phyloP scores from a whole-genome alignment of 1,140 invertebrate species.

The Cotesia vestalis region DNA sequence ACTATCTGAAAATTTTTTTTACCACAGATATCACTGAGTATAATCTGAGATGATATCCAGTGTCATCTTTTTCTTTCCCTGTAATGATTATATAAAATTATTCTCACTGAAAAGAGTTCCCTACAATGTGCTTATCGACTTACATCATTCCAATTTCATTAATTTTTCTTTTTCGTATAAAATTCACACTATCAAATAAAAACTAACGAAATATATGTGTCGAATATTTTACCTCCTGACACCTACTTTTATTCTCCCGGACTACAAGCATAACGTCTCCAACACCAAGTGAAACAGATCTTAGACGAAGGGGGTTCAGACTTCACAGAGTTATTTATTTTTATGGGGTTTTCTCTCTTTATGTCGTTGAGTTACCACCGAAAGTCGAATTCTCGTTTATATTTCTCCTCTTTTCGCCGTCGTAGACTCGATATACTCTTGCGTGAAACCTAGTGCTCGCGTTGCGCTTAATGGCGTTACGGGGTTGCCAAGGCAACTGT shows the following conservation, averaged over 20 bases:
- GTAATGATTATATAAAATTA: too few relatives aligned
- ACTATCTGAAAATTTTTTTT: too few relatives aligned
- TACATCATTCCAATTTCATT: too few relatives aligned
- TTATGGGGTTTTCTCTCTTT: constrained; percentile 58
- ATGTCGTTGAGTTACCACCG: constrained; percentile 40
- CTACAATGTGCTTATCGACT: too few relatives aligned
- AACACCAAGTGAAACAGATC: not conserved
- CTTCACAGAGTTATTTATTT: constrained; percentile 59
- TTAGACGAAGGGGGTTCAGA: constrained; percentile 6
- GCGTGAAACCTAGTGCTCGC: constrained; percentile 41
- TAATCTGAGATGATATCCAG: too few relatives aligned
- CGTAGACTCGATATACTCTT: not conserved
- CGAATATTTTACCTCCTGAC: too few relatives aligned
- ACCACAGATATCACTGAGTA: too few relatives aligned
- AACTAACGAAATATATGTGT: too few relatives aligned
- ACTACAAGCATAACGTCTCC: constrained; percentile 13
- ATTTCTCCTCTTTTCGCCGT: not conserved
- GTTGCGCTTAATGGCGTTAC: constrained; percentile 62
- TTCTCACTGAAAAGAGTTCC: too few relatives aligned
- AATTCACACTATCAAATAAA: too few relatives aligned
- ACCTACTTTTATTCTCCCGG: not conserved
- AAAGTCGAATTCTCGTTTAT: constrained; percentile 40
- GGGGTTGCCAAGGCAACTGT: constrained; percentile 61
- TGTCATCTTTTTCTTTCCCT: too few relatives aligned
- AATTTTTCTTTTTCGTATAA: too few relatives aligned